Percentiles rank a stretch among this genome's conserved stretches.
phyloP scores from a whole-genome alignment of 2,888 invertebrate species.

The Choreutis nemorana region DNA sequence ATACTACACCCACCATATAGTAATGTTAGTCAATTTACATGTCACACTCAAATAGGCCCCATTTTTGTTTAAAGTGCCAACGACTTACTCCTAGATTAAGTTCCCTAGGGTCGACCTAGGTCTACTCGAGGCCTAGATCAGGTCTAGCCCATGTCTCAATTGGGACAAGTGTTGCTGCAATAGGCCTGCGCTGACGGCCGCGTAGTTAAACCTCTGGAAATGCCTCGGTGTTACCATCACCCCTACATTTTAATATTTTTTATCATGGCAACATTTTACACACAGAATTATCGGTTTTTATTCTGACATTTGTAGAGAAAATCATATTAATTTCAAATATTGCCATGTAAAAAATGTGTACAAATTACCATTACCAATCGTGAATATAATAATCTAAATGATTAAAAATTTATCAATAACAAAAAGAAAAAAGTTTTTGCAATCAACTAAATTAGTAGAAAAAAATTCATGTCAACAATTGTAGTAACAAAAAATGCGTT shows the following conservation, averaged over 20 bases:
- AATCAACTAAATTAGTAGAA: slow-evolving; percentile 22
- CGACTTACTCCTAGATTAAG: slow-evolving; percentile 58
- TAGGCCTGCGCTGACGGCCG: slow-evolving; percentile 58
- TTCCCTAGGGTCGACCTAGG: slow-evolving; percentile 15
- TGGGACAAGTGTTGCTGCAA: slow-evolving; percentile 62
- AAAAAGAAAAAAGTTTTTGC: slow-evolving; percentile 13
- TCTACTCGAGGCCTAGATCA: slow-evolving; percentile 25
- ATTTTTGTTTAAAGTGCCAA: slow-evolving; percentile 20
- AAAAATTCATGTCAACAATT: too few relatives aligned
- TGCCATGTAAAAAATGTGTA: slow-evolving; percentile 4
- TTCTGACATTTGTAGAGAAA: not conserved
- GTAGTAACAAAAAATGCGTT: too few relatives aligned
- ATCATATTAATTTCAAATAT: not conserved
- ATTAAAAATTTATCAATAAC: slow-evolving; percentile 15
- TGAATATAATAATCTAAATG: slow-evolving; percentile 10
- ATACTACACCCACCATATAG: slow-evolving; percentile 8
- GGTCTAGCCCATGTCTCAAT: slow-evolving; percentile 50
- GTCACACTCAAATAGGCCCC: slow-evolving; percentile 38
- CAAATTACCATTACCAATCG: slow-evolving; percentile 10
- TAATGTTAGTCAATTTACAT: slow-evolving; percentile 4
- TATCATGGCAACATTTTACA: slow-evolving; percentile 32
- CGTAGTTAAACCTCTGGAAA: slow-evolving; percentile 65
- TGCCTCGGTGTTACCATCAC: slow-evolving; percentile 54
- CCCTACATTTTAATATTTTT: slow-evolving; percentile 22
- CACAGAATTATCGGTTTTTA: not conserved